Evolutionary conservation across 2,888 invertebrate genomes (phyloP), one percentile per base, ranked within the genome.

Genomic region (Megastigmus dorsalis): DNA sequence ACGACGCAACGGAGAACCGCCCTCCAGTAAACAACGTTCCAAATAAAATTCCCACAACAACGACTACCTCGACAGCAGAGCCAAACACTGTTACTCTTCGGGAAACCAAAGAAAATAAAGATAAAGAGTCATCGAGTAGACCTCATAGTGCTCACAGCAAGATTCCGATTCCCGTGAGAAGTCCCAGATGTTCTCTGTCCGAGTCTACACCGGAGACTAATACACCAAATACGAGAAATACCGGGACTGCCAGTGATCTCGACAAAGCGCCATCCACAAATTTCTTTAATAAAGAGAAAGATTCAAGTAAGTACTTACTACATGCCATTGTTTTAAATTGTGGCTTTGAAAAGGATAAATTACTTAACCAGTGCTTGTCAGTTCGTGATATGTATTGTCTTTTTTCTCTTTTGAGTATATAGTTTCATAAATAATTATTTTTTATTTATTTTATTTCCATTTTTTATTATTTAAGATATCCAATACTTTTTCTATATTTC

Each of bases 1-100:
- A 94, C 85, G 95, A 95, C 89, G 95, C 95, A 3, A 92, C 94
- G 0, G 94, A 94, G 79, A 86, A 85, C 63, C 70, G 75, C 1
- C 15, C 28, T 36, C 9, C 38, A 7, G 10, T 54, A 28, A 84
- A 76, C 38, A 78, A 70, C 66, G 65, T 82, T 73, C 79, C 83
- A 55, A 87, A 84, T 71, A 84, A 82, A 77, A 81, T 80, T 33
- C 75, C 80, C 73, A 79, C 77, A 77, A 79, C 80, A 62, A 78
- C 77, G 72, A 80, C 81, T 57, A 81, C 83, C 72, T 79, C 82
- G 65, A 81, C 82, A 28, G 69, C 82, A 59, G 80, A 82, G 62
- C 4, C 54, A 13, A 83, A 83, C 62, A 76, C 78, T 52, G 77
- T 82, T 45, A 78, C 80, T 18, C 75, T 81, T 50, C 83, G 84